These are phyloP conservation scores for Stenodema calcarata DNA, from an alignment of 2,888 invertebrate genomes.

Conservation along the genomic window DNA sequence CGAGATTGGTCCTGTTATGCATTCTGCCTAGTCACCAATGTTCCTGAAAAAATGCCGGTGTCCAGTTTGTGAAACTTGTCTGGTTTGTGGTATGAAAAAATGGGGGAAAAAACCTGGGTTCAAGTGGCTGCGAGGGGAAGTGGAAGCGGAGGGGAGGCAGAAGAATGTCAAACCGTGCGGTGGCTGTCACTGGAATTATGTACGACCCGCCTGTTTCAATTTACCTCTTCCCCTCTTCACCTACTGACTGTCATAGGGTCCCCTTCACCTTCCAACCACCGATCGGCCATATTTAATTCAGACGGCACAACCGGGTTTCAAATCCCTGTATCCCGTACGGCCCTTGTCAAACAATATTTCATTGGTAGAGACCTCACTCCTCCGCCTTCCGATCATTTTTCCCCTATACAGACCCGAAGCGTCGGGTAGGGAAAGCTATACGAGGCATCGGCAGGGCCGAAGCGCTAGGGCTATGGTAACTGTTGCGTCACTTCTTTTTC, in stretches of 20 bases:
- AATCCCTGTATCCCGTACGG: constrained; percentile 46
- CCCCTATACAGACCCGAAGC: background rate
- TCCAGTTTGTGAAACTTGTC: background rate
- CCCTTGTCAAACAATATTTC: constrained; percentile 48
- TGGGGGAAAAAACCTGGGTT: background rate
- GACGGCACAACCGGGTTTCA: constrained; percentile 36
- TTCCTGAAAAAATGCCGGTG: background rate
- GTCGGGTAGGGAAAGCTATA: background rate
- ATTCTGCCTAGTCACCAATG: no score
- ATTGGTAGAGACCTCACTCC: constrained; percentile 12
- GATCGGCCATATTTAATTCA: constrained; percentile 48
- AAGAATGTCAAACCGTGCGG: constrained; percentile 42
- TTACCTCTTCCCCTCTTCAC: background rate
- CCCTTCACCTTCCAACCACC: constrained; percentile 18
- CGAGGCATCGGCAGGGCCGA: background rate
- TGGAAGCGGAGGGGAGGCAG: background rate
- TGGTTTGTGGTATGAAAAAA: background rate
- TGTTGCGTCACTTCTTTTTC: constrained; percentile 44
- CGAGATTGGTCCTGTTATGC: no score
- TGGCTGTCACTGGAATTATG: constrained; percentile 42
- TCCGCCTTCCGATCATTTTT: constrained; percentile 33
- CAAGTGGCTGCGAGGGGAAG: background rate
- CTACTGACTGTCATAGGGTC: background rate
- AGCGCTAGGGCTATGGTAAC: constrained; percentile 21
- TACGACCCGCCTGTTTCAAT: constrained; percentile 44